Base-by-base conservation (phyloP, 2,113 vertebrate genomes). In the Sphaerodactylus townsendi region DNA sequence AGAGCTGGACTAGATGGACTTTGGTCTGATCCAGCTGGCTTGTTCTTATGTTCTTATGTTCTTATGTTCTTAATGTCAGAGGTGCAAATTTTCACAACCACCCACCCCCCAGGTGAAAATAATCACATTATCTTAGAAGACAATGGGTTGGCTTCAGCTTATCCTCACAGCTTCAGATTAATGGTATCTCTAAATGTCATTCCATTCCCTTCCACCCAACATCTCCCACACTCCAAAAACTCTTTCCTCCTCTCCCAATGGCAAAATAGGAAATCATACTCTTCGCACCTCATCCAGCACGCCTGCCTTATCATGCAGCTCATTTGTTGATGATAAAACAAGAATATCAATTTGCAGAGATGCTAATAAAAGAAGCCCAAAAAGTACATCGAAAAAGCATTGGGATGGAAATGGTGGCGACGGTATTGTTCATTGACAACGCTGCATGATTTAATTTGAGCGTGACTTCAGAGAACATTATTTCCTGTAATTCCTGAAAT, bases 361-460 rank as follows among this genome's bases (percentile, higher is more conserved):
- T 64, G 82, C 81, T 85, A 70, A 33, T 30, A 35, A 83, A 87
- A 77, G 21, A 79, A 50, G 5, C 25, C 13, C 76, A 81, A 33
- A 59, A 81, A 62, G 78, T 0, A 48, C 23, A 41, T 62, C n/a
- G 30, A 56, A 81, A 76, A 17, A 81, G 72, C 0, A n/a, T 7
- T 41, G 37, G 56, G 2, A 50, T 68, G 78, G 13, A 50, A 69
- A 33, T 35, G 68, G 37, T 28, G 33, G 35, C 21, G 78, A 15
- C n/a, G 68, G 23, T 35, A 37, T 48, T 35, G 30, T 30, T 33
- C 30, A 33, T 48, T 0, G 0, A 39, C 2, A 75, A 39, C n/a
- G 7, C 50, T 69, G 37, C 0, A 41, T 10, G 3, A 73, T 86
- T 80, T 77, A 86, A 84, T 85, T 80, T 78, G 56, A 0, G 73